These are phyloP conservation scores for Ptychochromis oligacanthus DNA, from an alignment of 2,113 vertebrate genomes.

Conservation along the genomic window DNA sequence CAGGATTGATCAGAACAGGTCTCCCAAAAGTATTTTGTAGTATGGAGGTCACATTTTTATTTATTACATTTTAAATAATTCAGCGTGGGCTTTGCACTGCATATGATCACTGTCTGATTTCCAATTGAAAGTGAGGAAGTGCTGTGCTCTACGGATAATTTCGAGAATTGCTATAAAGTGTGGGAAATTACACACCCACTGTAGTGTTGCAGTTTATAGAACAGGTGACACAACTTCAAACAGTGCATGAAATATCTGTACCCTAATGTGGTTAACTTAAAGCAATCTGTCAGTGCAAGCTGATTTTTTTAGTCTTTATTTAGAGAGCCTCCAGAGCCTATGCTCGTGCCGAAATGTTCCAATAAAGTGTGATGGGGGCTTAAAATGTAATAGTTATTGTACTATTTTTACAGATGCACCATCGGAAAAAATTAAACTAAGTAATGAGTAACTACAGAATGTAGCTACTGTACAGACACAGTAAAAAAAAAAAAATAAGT, in stretches of 20 bases:
- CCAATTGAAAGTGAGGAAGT: slow-evolving; percentile 32
- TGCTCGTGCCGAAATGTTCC: background rate
- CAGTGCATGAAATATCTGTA: background rate
- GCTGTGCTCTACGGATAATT: background rate
- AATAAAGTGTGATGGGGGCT: background rate
- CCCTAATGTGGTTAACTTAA: background rate
- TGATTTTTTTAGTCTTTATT: background rate
- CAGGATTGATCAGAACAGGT: background rate
- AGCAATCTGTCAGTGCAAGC: background rate
- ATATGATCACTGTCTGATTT: slow-evolving; percentile 13
- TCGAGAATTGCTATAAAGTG: slow-evolving; percentile 19
- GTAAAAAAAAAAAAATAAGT: too few species aligned
- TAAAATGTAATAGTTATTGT: background rate
- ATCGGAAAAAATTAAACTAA: too few species aligned
- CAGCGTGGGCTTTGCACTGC: background rate
- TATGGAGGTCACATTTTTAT: slow-evolving; percentile 28
- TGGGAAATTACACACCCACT: background rate
- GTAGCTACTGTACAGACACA: too few species aligned
- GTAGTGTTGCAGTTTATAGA: background rate
- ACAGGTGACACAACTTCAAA: background rate
- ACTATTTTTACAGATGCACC: background rate
- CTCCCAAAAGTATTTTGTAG: background rate
- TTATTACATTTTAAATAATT: slow-evolving; percentile 4
- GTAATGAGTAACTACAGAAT: too few species aligned
- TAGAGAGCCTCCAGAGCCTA: background rate